Evolutionary conservation across 1,140 invertebrate species (phyloP), one percentile per base, ranked within the genome.

Genomic region (Aphelenchoides fujianensis): DNA sequence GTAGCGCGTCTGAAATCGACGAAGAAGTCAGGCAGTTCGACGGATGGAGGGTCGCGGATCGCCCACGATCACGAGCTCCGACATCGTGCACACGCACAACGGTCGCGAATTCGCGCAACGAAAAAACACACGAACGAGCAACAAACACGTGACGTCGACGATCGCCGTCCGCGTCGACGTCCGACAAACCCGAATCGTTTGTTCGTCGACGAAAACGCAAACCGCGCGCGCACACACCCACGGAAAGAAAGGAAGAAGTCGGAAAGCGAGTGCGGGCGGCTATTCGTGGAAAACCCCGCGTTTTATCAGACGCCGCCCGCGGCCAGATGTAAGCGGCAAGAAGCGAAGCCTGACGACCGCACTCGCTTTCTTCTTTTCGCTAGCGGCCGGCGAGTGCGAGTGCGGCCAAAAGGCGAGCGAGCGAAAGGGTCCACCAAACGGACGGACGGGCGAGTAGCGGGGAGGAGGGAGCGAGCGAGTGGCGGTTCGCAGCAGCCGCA

Each of bases 91-190:
- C 41, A n/a, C n/a, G n/a, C n/a, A n/a, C n/a, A n/a, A n/a, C n/a
- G n/a, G n/a, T n/a, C n/a, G n/a, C n/a, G n/a, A n/a, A n/a, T n/a
- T n/a, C n/a, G 41, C 41, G 41, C 12, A 48, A 48, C 41, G 23
- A 48, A 48, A 48, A 48, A 48, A 48, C 41, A 23, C 41, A 48
- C n/a, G 41, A 48, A 48, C 12, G 41, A 48, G 41, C 41, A 48
- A 48, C 41, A 23, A 23, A 48, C 41, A 48, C 41, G 41, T 48
- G 41, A 48, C 41, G 41, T 48, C 41, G n/a, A n/a, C n/a, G n/a
- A n/a, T n/a, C n/a, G n/a, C n/a, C n/a, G n/a, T n/a, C n/a, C n/a
- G n/a, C n/a, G n/a, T n/a, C n/a, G n/a, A n/a, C n/a, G n/a, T n/a
- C n/a, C n/a, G n/a, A n/a, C n/a, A n/a, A n/a, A n/a, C n/a, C n/a